phyloP scores from a whole-genome alignment of 2,888 invertebrate genomes.

The Morpho helenor region DNA sequence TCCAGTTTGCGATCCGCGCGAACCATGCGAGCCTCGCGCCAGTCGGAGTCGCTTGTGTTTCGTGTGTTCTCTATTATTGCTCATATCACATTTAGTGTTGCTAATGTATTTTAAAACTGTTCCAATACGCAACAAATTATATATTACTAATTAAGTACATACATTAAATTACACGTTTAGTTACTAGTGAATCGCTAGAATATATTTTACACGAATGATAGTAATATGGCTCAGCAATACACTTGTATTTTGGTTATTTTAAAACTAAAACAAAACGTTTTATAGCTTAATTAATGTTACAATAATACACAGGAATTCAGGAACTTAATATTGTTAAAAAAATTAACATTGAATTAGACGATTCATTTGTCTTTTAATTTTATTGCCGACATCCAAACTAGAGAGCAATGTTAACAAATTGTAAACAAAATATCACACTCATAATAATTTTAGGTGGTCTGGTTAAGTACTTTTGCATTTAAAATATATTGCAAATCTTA shows the following conservation, averaged over 20 bases:
- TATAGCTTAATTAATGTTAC: constrained; percentile 21
- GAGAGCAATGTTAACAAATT: constrained; percentile 57
- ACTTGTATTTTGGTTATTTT: constrained; percentile 24
- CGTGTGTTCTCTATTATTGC: constrained; percentile 70
- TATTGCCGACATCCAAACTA: constrained; percentile 34
- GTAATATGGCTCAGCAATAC: constrained; percentile 61
- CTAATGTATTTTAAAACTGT: constrained; percentile 60
- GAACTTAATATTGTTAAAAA: constrained; percentile 34
- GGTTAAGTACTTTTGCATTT: constrained; percentile 56
- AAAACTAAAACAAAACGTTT: constrained; percentile 22
- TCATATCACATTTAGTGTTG: constrained; percentile 73
- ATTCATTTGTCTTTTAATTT: constrained; percentile 26
- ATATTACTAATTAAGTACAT: constrained; percentile 77
- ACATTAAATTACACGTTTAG: constrained; percentile 46
- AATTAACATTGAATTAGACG: constrained; percentile 19
- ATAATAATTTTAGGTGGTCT: constrained; percentile 59
- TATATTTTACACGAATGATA: constrained; percentile 43
- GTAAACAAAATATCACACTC: constrained; percentile 70
- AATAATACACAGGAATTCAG: constrained; percentile 31
- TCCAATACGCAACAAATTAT: constrained; percentile 67
- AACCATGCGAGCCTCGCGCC: neutral
- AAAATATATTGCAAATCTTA: constrained; percentile 48
- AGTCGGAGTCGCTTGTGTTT: constrained; percentile 43
- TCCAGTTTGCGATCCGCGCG: constrained; percentile 31
- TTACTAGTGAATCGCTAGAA: constrained; percentile 42